phyloP scores from a whole-genome alignment of 2,797 vertebrate species.

The Orientallactaga sibirica region DNA sequence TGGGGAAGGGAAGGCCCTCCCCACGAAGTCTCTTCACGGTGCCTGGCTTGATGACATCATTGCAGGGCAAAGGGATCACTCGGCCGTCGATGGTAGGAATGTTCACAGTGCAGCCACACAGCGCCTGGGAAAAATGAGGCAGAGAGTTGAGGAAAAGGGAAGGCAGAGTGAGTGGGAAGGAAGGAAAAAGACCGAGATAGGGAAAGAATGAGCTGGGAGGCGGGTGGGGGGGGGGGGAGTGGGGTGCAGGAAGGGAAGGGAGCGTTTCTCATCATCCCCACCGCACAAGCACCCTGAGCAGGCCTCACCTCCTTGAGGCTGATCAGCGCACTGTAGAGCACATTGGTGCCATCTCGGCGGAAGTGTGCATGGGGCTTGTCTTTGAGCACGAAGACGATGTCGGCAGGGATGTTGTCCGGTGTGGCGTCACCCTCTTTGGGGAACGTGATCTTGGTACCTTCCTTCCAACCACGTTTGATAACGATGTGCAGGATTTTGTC shows the following conservation, averaged over 20 bases:
- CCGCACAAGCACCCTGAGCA: not conserved
- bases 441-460: slow-evolving; percentile 99
- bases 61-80: slow-evolving; percentile 96
- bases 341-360: slow-evolving; percentile 96
- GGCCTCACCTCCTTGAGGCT: slow-evolving; percentile 96
- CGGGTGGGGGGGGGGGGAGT: not conserved
- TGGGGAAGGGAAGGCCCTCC: slow-evolving; percentile 97
- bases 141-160: slow-evolving; percentile 34
- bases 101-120: slow-evolving; percentile 98
- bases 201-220: not conserved
- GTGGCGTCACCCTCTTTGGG: slow-evolving; percentile 98
- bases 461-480: slow-evolving; percentile 99
- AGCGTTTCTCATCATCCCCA: no score
- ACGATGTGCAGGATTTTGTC: slow-evolving; percentile 99
- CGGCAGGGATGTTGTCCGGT: slow-evolving; percentile 98
- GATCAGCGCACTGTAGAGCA: slow-evolving; percentile 96
- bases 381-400: slow-evolving; percentile 97
- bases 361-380: slow-evolving; percentile 97
- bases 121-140: slow-evolving; percentile 89
- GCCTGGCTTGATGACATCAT: slow-evolving; percentile 97
- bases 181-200: not conserved
- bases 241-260: no score
- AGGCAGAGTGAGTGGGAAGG: not conserved
- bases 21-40: slow-evolving; percentile 96
- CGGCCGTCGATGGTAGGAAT: slow-evolving; percentile 97